Base-by-base conservation (phyloP, 2,888 invertebrate species). In the Chironomus tentans region DNA sequence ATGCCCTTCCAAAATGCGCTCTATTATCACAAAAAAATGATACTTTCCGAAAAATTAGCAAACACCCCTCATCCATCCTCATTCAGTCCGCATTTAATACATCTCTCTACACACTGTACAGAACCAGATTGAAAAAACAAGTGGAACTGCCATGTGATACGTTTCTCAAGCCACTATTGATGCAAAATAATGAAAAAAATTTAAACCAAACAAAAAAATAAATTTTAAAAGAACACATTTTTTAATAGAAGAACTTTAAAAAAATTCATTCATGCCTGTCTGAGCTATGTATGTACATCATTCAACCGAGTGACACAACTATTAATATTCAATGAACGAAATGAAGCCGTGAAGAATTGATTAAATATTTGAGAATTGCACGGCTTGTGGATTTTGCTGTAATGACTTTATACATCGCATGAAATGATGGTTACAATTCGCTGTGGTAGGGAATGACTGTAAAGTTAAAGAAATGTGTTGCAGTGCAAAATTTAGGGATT, bases 121-220 rank as follows among this genome's bases (percentile, higher is more conserved):
- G 65, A 65, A 74, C 74, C 74, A 74, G 74, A 74, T 74, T 74
- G 68, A 47, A 28, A 65, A 74, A 74, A 74, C 68, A 74, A 74
- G 65, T 74, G 74, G 47, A 74, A 68, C 38, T 48, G 74, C 47
- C 74, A 74, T 74, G 74, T 74, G 74, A 74, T 46, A 48, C 13
- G 18, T 68, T 74, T 74, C 74, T 47, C 74, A 74, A 68, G 68
- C 47, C 65, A 74, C 48, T 47, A 68, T 47, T 10, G 46, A 65
- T 73, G 68, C 22, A 74, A 24, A 28, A 65, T 47, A 74, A 74
- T 38, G 15, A 74, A 65, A 74, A 65, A 74, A 68, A 68, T 18
- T 28, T 38, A 38, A 38, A 38, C 10, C 56, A 21, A 65, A 21
- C 65, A 18, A 65, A 21, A 21, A 13, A 18, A 65, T 50, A 18